Conservation (phyloP, 2,113 vertebrate genomes). For the Phalacrocorax brasilianus region DNA sequence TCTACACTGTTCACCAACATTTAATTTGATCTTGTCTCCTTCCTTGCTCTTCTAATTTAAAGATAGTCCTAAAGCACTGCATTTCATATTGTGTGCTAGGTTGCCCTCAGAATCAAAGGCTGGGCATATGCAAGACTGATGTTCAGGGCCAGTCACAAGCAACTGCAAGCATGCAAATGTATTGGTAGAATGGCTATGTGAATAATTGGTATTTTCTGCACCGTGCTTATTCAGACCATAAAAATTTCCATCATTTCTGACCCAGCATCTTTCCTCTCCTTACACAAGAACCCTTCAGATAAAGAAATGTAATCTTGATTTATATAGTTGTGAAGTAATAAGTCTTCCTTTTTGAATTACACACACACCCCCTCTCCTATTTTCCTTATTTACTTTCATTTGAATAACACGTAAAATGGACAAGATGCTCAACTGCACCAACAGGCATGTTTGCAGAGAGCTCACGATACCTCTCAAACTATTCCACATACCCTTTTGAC, state of each 20-base stretch:
- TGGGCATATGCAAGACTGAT: neutral
- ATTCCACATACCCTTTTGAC: neutral
- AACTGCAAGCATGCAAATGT: neutral
- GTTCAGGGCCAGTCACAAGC: neutral
- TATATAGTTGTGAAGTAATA: neutral
- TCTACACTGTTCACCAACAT: neutral
- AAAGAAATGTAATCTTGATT: neutral
- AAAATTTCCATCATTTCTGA: neutral
- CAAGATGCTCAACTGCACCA: neutral
- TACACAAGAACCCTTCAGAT: neutral
- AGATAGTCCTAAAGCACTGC: neutral
- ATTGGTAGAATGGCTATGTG: neutral
- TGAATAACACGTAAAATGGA: rapidly evolving
- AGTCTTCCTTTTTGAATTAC: neutral
- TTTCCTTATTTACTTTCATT: neutral
- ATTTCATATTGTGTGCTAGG: neutral
- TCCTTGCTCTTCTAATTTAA: neutral
- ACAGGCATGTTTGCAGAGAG: neutral
- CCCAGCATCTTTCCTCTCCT: neutral
- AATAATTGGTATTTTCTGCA: neutral
- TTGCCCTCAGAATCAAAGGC: neutral
- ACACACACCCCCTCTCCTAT: neutral
- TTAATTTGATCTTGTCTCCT: neutral
- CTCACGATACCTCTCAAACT: rapidly evolving
- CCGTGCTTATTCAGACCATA: neutral